Evolutionary conservation across 1,140 invertebrate genomes (phyloP), one percentile per base, ranked within the genome.

Genomic region (Plectrocnemia conspersa): DNA sequence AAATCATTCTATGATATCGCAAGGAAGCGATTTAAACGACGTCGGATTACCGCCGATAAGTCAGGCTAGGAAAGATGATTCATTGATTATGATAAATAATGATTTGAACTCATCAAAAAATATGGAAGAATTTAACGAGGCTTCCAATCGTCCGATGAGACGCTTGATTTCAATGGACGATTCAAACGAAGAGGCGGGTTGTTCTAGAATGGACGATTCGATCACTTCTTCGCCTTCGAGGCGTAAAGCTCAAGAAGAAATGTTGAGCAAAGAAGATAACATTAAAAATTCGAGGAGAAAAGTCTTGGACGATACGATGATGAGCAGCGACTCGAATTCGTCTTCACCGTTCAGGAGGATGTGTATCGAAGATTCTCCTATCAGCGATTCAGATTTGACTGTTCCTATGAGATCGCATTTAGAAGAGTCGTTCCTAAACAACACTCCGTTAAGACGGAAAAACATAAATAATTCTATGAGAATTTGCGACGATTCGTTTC

Each of bases 291-390:
- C n/a, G 27, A 54, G 52, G 25, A 21, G 52, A 24, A 45, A 42
- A 18, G 19, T 9, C 2, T 3, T 45, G 1, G 52, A 54, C 18
- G 52, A 54, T 35, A 6, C 38, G 4, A 42, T 52, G 18, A 9
- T 52, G 15, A 52, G 23, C 18, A 52, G 19, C 32, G 50, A 52
- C 5, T 40, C 29, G 21, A 50, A 50, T 18, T 42, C 50, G 6
- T 29, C 27, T 11, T 53, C 58, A n/a, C 58, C 53, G 1, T 41
- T 53, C 29, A 38, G 53, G 9, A 36, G 58, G 6, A 55, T 45
- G 38, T 41, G 35, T 11, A 23, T 36, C 9, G 52, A 59, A 7
- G 52, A 58, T 18, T 44, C 50, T 3, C 16, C 10, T 11, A 7
- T 52, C 4, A 22, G 21, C 7, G 54, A 56, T 23, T 24, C 48